Evolutionary conservation across 2,888 invertebrate genomes (phyloP), one percentile per base, ranked within the genome.

Genomic region (Apamea epomidion): DNA sequence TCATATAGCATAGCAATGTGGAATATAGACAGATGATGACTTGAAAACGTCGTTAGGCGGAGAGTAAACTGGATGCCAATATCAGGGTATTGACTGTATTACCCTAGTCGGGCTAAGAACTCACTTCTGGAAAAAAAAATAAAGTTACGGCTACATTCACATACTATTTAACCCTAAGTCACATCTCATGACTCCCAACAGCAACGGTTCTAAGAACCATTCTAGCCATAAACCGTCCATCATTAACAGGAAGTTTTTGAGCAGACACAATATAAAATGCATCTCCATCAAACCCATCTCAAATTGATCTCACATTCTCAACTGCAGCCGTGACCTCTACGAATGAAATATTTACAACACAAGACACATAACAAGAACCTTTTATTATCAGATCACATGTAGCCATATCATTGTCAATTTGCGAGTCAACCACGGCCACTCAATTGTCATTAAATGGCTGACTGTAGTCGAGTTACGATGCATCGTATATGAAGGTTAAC

Each of bases 401-500:
- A 70, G 74, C 42, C 72, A 68, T 80, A 81, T 86, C 76, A 81
- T 81, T 75, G 78, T 77, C 87, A 86, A 89, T 89, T 89, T 81
- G 81, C 74, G 67, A 85, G 75, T 85, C 82, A 87, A 89, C n/a
- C n/a, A n/a, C 83, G 82, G 86, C 81, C 74, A 72, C 60, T 85
- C 87, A 89, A 90, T 90, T 88, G 87, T 76, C 75, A 68, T 62
- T 82, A 80, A 88, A 82, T 83, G 83, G 79, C 69, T 64, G 60
- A 77, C 58, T 70, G 75, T 60, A 45, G 67, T 81, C 77, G 68
- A 68, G 77, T 81, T 79, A 75, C 77, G 71, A 64, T 78, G 85
- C 78, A 74, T 54, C 65, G 72, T 65, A 21, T 42, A 32, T 64
- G 65, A 82, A 80, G 80, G 82, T 80, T 82, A 82, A 82, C 16